Evolutionary conservation across 2,797 vertebrate genomes (phyloP).

Genomic region (Bryconaethiops microstoma): DNA sequence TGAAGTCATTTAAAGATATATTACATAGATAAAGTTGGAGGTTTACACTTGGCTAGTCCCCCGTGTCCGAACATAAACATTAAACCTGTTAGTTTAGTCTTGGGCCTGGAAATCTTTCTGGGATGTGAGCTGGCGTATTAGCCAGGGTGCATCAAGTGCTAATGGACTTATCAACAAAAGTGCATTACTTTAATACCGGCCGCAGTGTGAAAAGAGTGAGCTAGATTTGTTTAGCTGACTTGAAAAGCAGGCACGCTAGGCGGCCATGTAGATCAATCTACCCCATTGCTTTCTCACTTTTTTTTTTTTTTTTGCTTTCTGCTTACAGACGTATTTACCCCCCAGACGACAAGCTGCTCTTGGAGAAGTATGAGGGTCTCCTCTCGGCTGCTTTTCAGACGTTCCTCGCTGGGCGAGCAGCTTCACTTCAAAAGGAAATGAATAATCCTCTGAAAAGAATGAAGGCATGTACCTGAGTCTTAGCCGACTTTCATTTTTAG

Average conservation of each 20-base stretch:
- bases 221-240: slow-evolving; percentile 56
- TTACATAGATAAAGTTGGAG: slow-evolving; percentile 60
- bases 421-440: slow-evolving; percentile 97
- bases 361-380: slow-evolving; percentile 98
- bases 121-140: slow-evolving; percentile 59
- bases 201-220: slow-evolving; percentile 52
- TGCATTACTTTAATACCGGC: slow-evolving; percentile 27
- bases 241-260: slow-evolving; percentile 45
- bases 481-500: slow-evolving; percentile 54
- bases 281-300: slow-evolving; percentile 36
- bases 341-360: slow-evolving; percentile 95
- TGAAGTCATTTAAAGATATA: slow-evolving; percentile 60
- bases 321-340: slow-evolving; percentile 93
- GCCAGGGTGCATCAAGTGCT: slow-evolving; percentile 37
- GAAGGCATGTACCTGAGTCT: slow-evolving; percentile 89
- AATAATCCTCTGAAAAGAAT: slow-evolving; percentile 99
- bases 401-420: slow-evolving; percentile 95
- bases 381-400: slow-evolving; percentile 96
- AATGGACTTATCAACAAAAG: slow-evolving; percentile 48
- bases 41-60: slow-evolving; percentile 67
- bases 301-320: slow-evolving; percentile 14
- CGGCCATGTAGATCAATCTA: slow-evolving; percentile 43
- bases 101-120: slow-evolving; percentile 46
- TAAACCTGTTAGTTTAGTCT: slow-evolving; percentile 66
- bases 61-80: slow-evolving; percentile 64